phyloP scores from a whole-genome alignment of 2,797 vertebrate genomes.

The Schizopygopsis pylzovi region DNA sequence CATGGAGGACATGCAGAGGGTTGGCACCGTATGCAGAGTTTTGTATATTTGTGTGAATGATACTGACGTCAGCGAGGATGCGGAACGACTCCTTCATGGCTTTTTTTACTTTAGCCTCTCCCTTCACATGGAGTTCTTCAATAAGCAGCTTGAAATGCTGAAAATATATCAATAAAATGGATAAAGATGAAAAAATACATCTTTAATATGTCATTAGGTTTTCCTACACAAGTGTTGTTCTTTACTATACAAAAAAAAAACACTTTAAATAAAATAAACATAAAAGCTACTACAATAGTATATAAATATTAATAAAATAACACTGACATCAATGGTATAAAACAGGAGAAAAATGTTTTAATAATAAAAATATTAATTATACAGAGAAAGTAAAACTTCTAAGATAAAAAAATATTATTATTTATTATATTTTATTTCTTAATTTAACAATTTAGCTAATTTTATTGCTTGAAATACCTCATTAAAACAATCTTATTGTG shows the following conservation, averaged over 20 bases:
- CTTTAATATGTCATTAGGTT: too few relatives aligned
- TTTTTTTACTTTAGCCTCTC: slow-evolving; percentile 88
- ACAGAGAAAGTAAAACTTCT: not conserved
- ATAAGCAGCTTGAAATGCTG: slow-evolving; percentile 96
- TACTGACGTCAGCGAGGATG: slow-evolving; percentile 88
- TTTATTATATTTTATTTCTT: not conserved
- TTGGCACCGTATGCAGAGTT: slow-evolving; percentile 4
- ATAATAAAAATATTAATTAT: not conserved
- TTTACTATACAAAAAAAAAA: not conserved
- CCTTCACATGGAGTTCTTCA: slow-evolving; percentile 92
- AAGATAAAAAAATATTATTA: not conserved
- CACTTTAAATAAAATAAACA: not conserved
- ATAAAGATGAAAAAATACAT: not conserved
- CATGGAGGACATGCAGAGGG: slow-evolving; percentile 22
- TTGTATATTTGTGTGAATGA: slow-evolving; percentile 36
- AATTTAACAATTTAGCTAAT: not conserved
- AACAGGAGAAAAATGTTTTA: not conserved
- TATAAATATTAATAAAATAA: not conserved
- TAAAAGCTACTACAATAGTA: not conserved
- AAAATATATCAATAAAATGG: not conserved
- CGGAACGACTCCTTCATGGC: slow-evolving; percentile 93
- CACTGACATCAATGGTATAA: too few relatives aligned
- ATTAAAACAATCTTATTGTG: not conserved
- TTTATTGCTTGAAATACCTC: not conserved
- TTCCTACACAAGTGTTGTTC: not conserved